phyloP scores from a whole-genome alignment of 2,113 vertebrate species.

The Pyxicephalus adspersus region DNA sequence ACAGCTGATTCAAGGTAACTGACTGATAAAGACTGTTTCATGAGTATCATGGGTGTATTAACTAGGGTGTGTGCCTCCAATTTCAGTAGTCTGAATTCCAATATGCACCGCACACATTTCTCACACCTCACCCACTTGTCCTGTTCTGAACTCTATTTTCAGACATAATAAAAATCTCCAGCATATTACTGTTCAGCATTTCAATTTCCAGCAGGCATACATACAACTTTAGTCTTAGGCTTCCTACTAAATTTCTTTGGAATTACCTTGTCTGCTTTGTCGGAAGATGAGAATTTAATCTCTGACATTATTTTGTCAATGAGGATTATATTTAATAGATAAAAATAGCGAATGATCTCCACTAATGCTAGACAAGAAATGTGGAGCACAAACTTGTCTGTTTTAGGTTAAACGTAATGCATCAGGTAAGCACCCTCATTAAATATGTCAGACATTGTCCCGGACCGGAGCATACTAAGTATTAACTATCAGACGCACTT shows the following conservation, averaged over 20 bases:
- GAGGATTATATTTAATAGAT: constrained; percentile 10
- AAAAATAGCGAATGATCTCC: constrained; percentile 36
- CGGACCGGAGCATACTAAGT: constrained; percentile 11
- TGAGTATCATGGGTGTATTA: constrained; percentile 46
- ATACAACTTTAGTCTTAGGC: too few relatives aligned
- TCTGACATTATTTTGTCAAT: constrained; percentile 18
- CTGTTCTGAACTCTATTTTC: constrained; percentile 35
- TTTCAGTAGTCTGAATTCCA: constrained; percentile 43
- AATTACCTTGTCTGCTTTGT: constrained; percentile 11
- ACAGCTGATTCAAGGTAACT: constrained; percentile 38
- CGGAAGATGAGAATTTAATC: not conserved
- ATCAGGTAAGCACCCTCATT: constrained; percentile 13
- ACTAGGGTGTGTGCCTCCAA: constrained; percentile 33
- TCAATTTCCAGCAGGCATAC: not conserved
- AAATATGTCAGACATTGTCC: not conserved
- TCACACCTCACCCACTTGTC: constrained; percentile 48
- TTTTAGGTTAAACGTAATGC: constrained; percentile 25
- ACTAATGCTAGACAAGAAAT: constrained; percentile 28
- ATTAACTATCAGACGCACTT: not conserved
- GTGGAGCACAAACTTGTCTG: constrained; percentile 26
- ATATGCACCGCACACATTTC: constrained; percentile 2
- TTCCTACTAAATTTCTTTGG: not conserved
- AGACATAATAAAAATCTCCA: constrained; percentile 26
- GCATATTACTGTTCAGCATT: not conserved
- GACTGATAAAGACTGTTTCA: constrained; percentile 47